These are phyloP conservation scores for Corella eumyota DNA, from an alignment of 23 tunicate species.

Conservation along the genomic window DNA sequence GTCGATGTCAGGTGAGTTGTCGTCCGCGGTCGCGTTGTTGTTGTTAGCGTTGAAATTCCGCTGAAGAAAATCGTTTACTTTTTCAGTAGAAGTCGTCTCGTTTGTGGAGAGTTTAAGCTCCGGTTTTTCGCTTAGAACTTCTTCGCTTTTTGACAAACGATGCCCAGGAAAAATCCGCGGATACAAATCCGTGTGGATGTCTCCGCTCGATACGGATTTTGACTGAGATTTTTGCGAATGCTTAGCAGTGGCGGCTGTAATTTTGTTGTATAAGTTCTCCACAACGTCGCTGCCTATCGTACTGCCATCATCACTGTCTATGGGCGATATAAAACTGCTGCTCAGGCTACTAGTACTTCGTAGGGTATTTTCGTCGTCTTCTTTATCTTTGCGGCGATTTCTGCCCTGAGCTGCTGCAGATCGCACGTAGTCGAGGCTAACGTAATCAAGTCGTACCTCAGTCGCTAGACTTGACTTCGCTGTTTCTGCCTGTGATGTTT, in stretches of 20 bases:
- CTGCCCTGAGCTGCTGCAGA: conserved; percentile 48
- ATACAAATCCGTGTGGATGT: conserved; percentile 39
- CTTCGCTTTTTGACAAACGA: too few relatives aligned
- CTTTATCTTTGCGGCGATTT: conserved; percentile 9
- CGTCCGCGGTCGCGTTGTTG: conserved; percentile 13
- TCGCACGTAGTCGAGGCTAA: conserved; percentile 44
- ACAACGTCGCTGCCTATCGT: conserved; percentile 64
- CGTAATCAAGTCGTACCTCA: conserved; percentile 24
- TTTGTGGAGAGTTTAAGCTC: background rate
- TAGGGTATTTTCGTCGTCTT: conserved; percentile 4
- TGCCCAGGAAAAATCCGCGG: conserved; percentile 49
- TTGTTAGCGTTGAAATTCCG: conserved; percentile 17
- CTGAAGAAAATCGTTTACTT: conserved; percentile 10
- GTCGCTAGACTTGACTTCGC: background rate
- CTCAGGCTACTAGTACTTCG: conserved; percentile 46
- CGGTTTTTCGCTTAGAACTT: too few relatives aligned
- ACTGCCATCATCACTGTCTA: conserved; percentile 48
- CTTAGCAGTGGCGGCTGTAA: conserved; percentile 13
- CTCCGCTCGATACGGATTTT: conserved; percentile 16
- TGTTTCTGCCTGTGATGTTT: background rate
- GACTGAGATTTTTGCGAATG: conserved; percentile 8
- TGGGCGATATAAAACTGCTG: conserved; percentile 45
- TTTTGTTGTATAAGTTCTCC: conserved; percentile 39
- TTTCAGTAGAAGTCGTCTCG: too few relatives aligned
- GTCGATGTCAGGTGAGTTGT: background rate